Percentiles rank a stretch among this genome's conserved stretches.
phyloP scores from a whole-genome alignment of 2,888 invertebrate genomes.

The Candidula unifasciata region DNA sequence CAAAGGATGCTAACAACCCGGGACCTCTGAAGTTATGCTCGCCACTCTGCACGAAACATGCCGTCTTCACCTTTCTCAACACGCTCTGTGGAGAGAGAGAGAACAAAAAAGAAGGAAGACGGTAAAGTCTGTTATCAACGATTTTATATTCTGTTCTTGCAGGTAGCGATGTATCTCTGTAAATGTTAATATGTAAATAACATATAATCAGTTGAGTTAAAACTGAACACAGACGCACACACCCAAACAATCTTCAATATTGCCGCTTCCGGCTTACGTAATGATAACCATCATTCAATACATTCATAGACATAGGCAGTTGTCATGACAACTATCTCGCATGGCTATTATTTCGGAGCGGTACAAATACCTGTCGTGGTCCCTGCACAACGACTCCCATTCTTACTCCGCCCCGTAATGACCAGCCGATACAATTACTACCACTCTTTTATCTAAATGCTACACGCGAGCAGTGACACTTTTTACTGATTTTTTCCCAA shows the following conservation, averaged over 20 bases:
- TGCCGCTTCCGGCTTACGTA: not conserved
- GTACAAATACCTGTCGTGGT: not conserved
- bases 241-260: too few species aligned
- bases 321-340: constrained; percentile 1
- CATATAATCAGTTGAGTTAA: not conserved
- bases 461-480: not conserved
- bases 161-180: too few species aligned
- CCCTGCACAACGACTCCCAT: not conserved
- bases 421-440: not conserved
- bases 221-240: not conserved
- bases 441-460: not conserved
- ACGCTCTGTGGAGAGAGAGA: too few species aligned
- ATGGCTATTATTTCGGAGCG: too few species aligned
- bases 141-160: too few species aligned
- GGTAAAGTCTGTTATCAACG: too few species aligned
- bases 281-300: not conserved
- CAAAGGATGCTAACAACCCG: too few species aligned
- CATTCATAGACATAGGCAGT: not conserved
- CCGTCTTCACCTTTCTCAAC: too few species aligned
- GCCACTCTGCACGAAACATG: too few species aligned
- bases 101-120: too few species aligned
- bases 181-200: too few species aligned
- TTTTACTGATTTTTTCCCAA: not conserved
- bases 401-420: not conserved
- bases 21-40: too few species aligned